These are phyloP conservation scores for Drosophila stalkeri DNA, from an alignment of 2,888 invertebrate genomes.

Conservation along the genomic window DNA sequence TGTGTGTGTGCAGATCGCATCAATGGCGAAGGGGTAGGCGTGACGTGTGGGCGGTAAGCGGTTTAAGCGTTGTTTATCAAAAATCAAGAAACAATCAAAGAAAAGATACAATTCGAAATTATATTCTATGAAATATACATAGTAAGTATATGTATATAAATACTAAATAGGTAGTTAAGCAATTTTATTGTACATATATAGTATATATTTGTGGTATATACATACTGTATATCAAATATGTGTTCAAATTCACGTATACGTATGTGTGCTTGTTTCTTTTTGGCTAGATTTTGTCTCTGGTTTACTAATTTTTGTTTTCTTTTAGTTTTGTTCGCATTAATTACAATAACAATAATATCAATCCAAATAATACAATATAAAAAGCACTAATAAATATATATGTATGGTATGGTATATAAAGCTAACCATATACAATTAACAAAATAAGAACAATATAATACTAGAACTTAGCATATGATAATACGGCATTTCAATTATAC, in stretches of 20 bases:
- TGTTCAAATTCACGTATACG: constrained; percentile 29
- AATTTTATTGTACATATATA: constrained; percentile 49
- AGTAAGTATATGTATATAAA: constrained; percentile 19
- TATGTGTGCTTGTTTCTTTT: constrained; percentile 47
- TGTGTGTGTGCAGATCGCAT: constrained; percentile 38
- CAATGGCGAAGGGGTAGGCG: constrained; percentile 46
- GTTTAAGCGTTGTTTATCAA: constrained; percentile 62
- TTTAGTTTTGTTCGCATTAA: constrained; percentile 33
- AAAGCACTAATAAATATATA: constrained; percentile 39
- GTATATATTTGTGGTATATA: constrained; percentile 28
- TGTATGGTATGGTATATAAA: neutral
- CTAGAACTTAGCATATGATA: constrained; percentile 48
- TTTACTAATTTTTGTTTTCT: constrained; percentile 1
- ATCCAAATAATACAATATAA: constrained; percentile 37
- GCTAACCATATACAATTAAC: constrained; percentile 6
- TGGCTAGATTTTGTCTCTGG: constrained; percentile 30
- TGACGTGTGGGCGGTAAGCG: constrained; percentile 61
- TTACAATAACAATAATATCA: constrained; percentile 57
- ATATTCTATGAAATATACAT: constrained; percentile 30
- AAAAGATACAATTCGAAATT: constrained; percentile 71
- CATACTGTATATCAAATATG: constrained; percentile 17
- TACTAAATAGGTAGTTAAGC: constrained; percentile 23
- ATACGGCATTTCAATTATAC: constrained; percentile 51
- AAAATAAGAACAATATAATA: constrained; percentile 25
- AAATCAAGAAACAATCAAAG: constrained; percentile 74